Evolutionary conservation across 2,797 vertebrate species (phyloP).

Genomic region (Girardinus metallicus): DNA sequence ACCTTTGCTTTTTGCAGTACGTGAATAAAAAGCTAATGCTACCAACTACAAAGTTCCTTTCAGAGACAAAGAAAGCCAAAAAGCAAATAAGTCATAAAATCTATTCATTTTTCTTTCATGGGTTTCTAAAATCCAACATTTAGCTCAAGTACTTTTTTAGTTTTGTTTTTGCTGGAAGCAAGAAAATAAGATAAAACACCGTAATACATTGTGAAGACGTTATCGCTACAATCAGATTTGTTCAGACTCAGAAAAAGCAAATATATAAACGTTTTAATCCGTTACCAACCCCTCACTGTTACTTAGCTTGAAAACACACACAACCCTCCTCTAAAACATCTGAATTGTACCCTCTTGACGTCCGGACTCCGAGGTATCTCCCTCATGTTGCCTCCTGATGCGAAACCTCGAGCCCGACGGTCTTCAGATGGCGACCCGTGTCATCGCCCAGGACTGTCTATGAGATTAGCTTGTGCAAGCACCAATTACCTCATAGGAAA

Average conservation of each 20-base stretch:
- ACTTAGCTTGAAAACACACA: neutral
- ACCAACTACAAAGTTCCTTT: neutral
- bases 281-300: neutral
- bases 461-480: conserved; percentile 42
- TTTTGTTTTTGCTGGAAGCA: neutral
- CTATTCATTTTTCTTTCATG: neutral
- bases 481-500: conserved; percentile 58
- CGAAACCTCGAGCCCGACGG: neutral
- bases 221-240: neutral
- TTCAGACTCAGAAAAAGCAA: neutral
- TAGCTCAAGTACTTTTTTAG: neutral
- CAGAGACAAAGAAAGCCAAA: neutral
- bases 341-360: conserved; percentile 46
- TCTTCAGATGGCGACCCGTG: neutral
- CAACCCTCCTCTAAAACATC: neutral
- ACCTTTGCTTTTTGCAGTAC: neutral
- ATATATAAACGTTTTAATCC: neutral
- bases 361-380: conserved; percentile 45
- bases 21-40: neutral
- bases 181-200: neutral
- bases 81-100: neutral
- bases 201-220: neutral
- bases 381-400: conserved; percentile 43
- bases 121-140: neutral
- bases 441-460: neutral